Conservation (phyloP, 1,140 invertebrate genomes). For the Colletes latitarsis region DNA sequence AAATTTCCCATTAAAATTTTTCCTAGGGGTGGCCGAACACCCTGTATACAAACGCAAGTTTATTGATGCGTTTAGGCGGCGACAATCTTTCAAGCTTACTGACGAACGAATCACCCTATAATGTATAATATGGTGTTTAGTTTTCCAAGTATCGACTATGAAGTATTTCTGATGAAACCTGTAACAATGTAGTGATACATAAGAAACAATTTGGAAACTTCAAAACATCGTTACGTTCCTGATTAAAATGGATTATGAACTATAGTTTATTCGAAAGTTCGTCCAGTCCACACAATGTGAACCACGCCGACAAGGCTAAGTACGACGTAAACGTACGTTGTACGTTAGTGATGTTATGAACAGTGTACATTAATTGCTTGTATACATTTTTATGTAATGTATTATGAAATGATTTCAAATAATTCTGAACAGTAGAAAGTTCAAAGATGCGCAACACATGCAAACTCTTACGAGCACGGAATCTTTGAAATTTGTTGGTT, state of each 20-base stretch:
- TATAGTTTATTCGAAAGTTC: constrained; percentile 8
- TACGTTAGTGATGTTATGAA: background rate
- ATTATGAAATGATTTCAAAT: background rate
- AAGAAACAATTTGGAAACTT: background rate
- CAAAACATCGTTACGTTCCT: background rate
- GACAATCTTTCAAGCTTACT: too few species aligned
- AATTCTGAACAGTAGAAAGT: constrained; percentile 3
- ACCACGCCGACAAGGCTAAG: background rate
- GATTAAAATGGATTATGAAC: background rate
- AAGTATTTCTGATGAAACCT: too few species aligned
- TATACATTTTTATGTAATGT: constrained; percentile 5
- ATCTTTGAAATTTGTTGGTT: background rate
- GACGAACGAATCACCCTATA: too few species aligned
- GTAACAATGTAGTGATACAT: too few species aligned
- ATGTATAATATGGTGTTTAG: too few species aligned
- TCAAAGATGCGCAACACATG: background rate
- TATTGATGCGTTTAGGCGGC: too few species aligned
- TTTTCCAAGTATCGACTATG: too few species aligned
- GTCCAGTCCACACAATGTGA: too few species aligned
- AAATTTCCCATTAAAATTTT: too few species aligned
- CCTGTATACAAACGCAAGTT: too few species aligned
- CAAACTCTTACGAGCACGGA: background rate
- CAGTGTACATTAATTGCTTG: background rate
- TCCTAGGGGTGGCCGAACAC: too few species aligned
- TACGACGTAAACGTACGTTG: background rate